Conservation (phyloP, 1,140 invertebrate species). For the Polyergus mexicanus region DNA sequence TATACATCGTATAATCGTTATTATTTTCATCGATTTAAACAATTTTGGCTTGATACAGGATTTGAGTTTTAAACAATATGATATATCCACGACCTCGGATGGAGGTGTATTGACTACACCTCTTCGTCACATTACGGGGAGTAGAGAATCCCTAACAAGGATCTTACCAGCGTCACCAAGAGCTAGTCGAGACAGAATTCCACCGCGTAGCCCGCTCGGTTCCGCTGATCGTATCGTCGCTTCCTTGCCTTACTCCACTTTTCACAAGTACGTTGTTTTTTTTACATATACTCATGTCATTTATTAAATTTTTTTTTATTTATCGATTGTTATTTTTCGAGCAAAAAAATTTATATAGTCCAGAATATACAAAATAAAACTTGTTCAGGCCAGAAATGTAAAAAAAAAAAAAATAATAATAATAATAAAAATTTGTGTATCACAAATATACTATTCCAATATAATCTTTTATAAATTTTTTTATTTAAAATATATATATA, state of each 20-base stretch:
- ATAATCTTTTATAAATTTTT: constrained; percentile 17
- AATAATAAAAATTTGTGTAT: no score
- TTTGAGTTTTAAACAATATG: constrained; percentile 83
- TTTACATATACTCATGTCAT: not conserved
- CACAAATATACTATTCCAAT: not conserved
- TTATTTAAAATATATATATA: not conserved
- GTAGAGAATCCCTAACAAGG: constrained; percentile 84
- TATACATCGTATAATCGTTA: not conserved
- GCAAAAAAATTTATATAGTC: not conserved
- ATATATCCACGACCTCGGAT: constrained; percentile 81
- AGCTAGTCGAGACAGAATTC: constrained; percentile 80
- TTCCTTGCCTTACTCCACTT: constrained; percentile 83
- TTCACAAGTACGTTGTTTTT: constrained; percentile 82
- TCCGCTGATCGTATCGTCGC: constrained; percentile 82
- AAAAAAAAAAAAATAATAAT: no score
- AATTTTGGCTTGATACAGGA: constrained; percentile 76
- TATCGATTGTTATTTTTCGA: not conserved
- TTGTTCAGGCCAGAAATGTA: no score
- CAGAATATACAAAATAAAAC: not conserved
- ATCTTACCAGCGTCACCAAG: constrained; percentile 83
- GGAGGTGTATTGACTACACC: constrained; percentile 79
- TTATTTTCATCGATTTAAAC: constrained; percentile 3
- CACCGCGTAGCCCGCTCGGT: constrained; percentile 82
- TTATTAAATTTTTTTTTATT: not conserved
- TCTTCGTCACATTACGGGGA: constrained; percentile 83